Conservation (phyloP, 2,797 vertebrate genomes). For the Mus spretus region DNA sequence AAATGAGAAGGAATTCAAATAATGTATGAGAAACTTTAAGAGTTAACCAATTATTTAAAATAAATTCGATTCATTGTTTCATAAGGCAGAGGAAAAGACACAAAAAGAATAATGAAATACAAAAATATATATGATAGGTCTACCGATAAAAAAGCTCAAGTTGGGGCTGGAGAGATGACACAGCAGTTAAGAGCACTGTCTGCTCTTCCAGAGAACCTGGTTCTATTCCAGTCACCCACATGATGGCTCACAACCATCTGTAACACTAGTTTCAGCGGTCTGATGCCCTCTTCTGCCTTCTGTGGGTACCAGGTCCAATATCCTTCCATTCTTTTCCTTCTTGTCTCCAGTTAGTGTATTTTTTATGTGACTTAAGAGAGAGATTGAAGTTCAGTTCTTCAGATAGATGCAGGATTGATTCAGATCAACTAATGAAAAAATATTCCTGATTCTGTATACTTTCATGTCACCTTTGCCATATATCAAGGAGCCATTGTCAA, state of each 20-base stretch:
- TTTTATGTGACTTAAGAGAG: slow-evolving; percentile 23
- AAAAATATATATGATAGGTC: slow-evolving; percentile 3
- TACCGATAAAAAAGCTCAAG: neutral
- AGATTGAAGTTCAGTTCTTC: slow-evolving; percentile 20
- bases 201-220: neutral
- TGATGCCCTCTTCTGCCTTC: neutral
- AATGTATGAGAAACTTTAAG: slow-evolving; percentile 18
- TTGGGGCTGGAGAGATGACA: neutral
- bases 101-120: slow-evolving; percentile 3
- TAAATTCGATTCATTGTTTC: slow-evolving; percentile 37
- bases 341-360: neutral
- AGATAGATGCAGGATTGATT: neutral
- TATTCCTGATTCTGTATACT: neutral
- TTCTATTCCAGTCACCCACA: neutral
- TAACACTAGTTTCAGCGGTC: neutral
- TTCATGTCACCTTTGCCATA: neutral
- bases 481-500: neutral
- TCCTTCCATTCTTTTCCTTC: neutral
- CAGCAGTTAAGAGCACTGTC: neutral
- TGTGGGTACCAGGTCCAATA: neutral
- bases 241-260: neutral
- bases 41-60: slow-evolving; percentile 43
- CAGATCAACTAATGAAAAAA: neutral
- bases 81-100: slow-evolving; percentile 37
- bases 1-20: slow-evolving; percentile 4